Conservation (phyloP, 2,888 invertebrate genomes). For the Thereva nobilitata region DNA sequence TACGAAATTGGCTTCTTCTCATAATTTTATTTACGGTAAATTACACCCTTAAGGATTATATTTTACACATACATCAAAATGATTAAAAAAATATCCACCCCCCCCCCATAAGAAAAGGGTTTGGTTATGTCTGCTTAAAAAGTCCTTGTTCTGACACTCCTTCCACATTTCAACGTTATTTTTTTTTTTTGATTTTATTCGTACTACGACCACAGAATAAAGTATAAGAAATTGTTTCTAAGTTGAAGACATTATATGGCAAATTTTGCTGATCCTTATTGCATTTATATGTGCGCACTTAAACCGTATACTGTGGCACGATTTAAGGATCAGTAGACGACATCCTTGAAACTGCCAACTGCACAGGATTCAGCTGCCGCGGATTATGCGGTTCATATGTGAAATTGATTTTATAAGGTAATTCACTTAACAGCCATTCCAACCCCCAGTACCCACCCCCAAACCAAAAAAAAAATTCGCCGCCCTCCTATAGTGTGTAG, state of each 20-base stretch:
- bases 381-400: slow-evolving; percentile 37
- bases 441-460: too few species aligned
- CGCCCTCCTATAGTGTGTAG: slow-evolving; percentile 21
- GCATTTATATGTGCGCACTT: slow-evolving; percentile 9
- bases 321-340: slow-evolving; percentile 16
- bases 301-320: slow-evolving; percentile 7
- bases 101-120: background rate
- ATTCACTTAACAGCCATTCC: slow-evolving; percentile 24
- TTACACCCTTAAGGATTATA: background rate
- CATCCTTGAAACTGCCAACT: slow-evolving; percentile 16
- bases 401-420: slow-evolving; percentile 35
- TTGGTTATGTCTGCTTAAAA: background rate
- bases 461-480: background rate
- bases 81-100: slow-evolving; percentile 11
- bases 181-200: background rate
- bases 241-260: slow-evolving; percentile 1
- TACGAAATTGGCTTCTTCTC: slow-evolving; percentile 30
- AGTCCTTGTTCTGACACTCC: too few species aligned
- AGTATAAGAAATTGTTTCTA: background rate
- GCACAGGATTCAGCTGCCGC: slow-evolving; percentile 5
- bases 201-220: background rate
- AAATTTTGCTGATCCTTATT: slow-evolving; percentile 21
- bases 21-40: slow-evolving; percentile 31
- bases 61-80: background rate
- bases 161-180: too few species aligned